Evolutionary conservation across 1,140 invertebrate genomes (phyloP), one percentile per base, ranked within the genome.

Genomic region (Drosophila baimaii): DNA sequence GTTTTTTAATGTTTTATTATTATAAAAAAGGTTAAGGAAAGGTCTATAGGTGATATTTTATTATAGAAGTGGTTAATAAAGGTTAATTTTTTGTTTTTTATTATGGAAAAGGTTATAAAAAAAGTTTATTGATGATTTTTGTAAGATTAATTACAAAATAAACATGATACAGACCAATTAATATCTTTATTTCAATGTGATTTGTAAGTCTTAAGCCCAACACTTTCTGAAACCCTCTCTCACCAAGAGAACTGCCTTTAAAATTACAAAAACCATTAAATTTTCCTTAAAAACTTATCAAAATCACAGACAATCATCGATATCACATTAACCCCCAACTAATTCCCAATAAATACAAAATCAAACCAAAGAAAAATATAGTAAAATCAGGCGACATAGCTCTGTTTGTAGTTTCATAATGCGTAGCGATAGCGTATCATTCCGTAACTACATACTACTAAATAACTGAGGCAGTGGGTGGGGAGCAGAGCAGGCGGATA

Each of bases 341-440:
- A 52, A 52, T 52, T 52, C 17, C 13, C 49, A 33, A 10, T 58
- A 58, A 58, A 58, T 17, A 29, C 43, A 59, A 55, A 10, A 23
- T 61, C 25, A 52, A 23, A 59, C 6, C 17, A 33, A 46, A 23
- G 29, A 10, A n/a, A 37, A 25, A 29, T 21, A 27, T 19, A 37
- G 25, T 33, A 57, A 58, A 63, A 63, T 75, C 58, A 73, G 70
- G 66, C 70, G 37, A 73, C 47, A 47, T 49, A 17, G n/a, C 23
- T 10, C 10, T 17, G 27, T 12, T 35, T n/a, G 37, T 35, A n/a
- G 37, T 75, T 75, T 75, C 72, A 51, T 75, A 75, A 75, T 75
- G 41, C 35, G 31, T 15, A 29, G 37, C 49, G 58, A 75, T 49
- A 75, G 47, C 56, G 35, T 73, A 73, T 62, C 68, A 49, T 61